Evolutionary conservation across 1,140 invertebrate genomes (phyloP), one percentile per base, ranked within the genome.

Genomic region (Listronotus oregonensis): DNA sequence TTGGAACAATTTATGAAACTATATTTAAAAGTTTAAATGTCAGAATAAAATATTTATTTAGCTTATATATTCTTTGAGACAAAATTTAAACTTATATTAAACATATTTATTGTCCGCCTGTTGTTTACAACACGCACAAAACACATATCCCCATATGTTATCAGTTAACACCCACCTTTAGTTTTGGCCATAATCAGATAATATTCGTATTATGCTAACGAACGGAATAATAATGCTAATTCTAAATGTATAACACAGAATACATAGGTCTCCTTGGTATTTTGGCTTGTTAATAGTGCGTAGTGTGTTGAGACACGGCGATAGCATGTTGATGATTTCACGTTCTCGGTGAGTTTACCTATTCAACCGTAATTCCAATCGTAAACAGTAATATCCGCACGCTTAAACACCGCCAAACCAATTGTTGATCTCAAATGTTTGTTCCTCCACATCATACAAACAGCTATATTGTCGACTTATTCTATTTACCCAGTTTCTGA

Each of bases 401-500:
- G 58, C 51, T 64, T 56, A 59, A 65, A 76, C 44, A 64, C 65
- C 64, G 55, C 63, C 56, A 67, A 59, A 67, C 69, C 71, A 67
- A 74, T 73, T 74, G 67, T 72, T 67, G 66, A 70, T 71, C 64
- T 59, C 63, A 64, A 66, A 62, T 72, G 71, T 74, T 74, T 73
- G 59, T 52, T 67, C 51, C 65, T 66, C 60, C 68, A 65, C 63
- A 65, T 65, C 55, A 65, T 65, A 58, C 63, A 65, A 65, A 65
- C 55, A 58, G 47, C 37, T 8, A 65, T 57, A 58, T 50, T 57
- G 63, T 58, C 55, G 39, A 42, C 52, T 51, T 50, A 56, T 64
- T 32, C 42, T 65, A 65, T 65, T 65, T 65, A 50, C 63, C 34
- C 50, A 49, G 44, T 58, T 65, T 58, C 55, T 65, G 54, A 65